Conservation (phyloP, 2,113 vertebrate species). For the Percopsis transmontana region DNA sequence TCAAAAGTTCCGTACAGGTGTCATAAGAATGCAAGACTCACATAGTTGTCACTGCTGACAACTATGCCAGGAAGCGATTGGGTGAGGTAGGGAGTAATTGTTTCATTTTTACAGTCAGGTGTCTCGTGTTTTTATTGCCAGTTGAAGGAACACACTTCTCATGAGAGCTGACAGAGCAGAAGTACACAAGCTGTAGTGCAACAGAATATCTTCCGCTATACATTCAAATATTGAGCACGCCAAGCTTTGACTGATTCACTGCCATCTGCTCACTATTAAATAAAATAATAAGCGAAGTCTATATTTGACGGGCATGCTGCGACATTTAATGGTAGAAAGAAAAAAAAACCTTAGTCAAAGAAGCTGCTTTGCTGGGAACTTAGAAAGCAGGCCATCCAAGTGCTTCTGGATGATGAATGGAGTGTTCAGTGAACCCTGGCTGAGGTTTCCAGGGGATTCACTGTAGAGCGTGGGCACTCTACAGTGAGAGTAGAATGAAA, state of each 20-base stretch:
- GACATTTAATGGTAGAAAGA: background rate
- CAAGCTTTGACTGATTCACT: constrained; percentile 18
- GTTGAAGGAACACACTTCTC: constrained; percentile 17
- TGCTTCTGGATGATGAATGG: background rate
- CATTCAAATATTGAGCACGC: background rate
- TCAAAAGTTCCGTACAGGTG: background rate
- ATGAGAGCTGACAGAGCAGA: constrained; percentile 14
- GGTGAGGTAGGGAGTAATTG: background rate
- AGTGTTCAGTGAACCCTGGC: too few species aligned
- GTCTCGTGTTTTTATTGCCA: constrained; percentile 1
- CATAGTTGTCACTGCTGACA: background rate
- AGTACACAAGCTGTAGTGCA: background rate
- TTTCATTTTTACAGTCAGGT: background rate
- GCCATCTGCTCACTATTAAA: constrained; percentile 30
- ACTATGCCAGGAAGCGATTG: background rate
- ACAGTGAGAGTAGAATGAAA: background rate
- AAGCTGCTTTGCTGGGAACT: background rate
- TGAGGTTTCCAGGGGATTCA: background rate
- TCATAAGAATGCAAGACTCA: background rate
- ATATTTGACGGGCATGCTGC: background rate
- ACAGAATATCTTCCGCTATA: background rate
- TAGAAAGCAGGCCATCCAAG: background rate
- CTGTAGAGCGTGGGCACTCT: background rate
- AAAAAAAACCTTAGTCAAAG: background rate
- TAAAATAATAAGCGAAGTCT: constrained; percentile 4